Percentiles rank a stretch among this genome's conserved stretches.
Conservation (phyloP, 2,797 vertebrate genomes). For the Cyprinodon diabolis region DNA sequence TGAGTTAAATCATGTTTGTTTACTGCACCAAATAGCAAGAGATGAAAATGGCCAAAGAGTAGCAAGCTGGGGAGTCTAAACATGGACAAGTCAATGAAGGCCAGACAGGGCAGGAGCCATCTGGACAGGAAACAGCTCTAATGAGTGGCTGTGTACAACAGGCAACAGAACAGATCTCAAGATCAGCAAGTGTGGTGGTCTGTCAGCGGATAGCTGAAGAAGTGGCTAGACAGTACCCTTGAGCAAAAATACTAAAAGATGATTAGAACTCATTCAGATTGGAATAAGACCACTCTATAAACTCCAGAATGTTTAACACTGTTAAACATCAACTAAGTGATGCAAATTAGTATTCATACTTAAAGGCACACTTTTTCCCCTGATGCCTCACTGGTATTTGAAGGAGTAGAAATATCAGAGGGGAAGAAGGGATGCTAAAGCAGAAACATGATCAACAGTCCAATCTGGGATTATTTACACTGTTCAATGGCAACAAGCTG, state of each 20-base stretch:
- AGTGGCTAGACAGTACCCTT: conserved; percentile 14
- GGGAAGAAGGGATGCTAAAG: no score
- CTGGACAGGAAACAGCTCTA: conserved; percentile 72
- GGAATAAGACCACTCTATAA: not conserved
- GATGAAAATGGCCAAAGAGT: conserved; percentile 54
- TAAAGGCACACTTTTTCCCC: no score
- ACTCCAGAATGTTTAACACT: not conserved
- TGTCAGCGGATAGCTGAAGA: conserved; percentile 34
- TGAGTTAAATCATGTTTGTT: conserved; percentile 50
- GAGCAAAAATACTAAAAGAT: not conserved
- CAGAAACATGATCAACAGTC: no score
- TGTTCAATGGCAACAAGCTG: no score
- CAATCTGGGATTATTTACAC: no score
- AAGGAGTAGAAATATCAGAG: no score
- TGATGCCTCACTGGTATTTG: no score
- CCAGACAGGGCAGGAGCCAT: conserved; percentile 67
- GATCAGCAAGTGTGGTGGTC: conserved; percentile 53
- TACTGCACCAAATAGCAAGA: conserved; percentile 50
- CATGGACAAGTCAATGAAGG: conserved; percentile 70
- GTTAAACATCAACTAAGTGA: not conserved
- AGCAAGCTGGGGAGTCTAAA: conserved; percentile 58
- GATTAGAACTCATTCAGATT: not conserved
- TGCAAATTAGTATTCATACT: not conserved
- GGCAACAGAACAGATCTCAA: conserved; percentile 54
- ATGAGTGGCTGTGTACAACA: conserved; percentile 69